These are phyloP conservation scores for Monochamus saltuarius DNA, from an alignment of 1,140 invertebrate genomes.

Conservation along the genomic window DNA sequence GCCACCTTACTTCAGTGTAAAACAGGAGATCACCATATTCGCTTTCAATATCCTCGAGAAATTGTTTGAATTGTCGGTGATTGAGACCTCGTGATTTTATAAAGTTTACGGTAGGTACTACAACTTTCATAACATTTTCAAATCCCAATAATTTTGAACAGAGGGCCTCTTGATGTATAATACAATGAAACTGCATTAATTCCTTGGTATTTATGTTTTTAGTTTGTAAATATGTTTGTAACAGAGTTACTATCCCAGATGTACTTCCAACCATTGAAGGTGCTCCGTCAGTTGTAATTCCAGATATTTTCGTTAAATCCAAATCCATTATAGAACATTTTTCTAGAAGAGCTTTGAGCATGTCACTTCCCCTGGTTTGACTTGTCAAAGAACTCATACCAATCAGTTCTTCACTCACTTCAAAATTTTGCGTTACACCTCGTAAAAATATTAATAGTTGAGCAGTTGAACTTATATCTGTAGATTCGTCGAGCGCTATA, in stretches of 20 bases:
- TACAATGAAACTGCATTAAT: slow-evolving; percentile 37
- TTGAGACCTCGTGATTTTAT: slow-evolving; percentile 44
- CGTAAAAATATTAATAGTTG: slow-evolving; percentile 43
- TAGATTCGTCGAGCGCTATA: slow-evolving; percentile 36
- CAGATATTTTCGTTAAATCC: slow-evolving; percentile 19
- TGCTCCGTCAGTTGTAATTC: slow-evolving; percentile 43
- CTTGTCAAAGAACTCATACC: slow-evolving; percentile 17
- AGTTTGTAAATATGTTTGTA: neutral
- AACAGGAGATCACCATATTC: slow-evolving; percentile 39
- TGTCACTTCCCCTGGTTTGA: slow-evolving; percentile 18
- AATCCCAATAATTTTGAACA: slow-evolving; percentile 36
- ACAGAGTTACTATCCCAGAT: slow-evolving; percentile 33
- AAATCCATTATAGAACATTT: slow-evolving; percentile 21
- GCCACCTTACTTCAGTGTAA: slow-evolving; percentile 39
- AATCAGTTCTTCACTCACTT: slow-evolving; percentile 21
- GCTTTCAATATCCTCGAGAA: slow-evolving; percentile 41
- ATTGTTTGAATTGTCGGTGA: slow-evolving; percentile 44
- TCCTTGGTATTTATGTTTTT: neutral
- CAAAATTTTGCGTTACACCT: slow-evolving; percentile 28
- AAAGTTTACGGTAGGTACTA: slow-evolving; percentile 43
- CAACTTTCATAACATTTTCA: slow-evolving; percentile 38
- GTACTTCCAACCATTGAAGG: slow-evolving; percentile 42
- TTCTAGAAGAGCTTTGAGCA: slow-evolving; percentile 22
- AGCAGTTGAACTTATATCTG: slow-evolving; percentile 32
- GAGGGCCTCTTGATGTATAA: slow-evolving; percentile 44